A percentile compares a stretch with the other conserved stretches of the same genome.
These are phyloP conservation scores for Augiades crinisus DNA, from an alignment of 2,888 invertebrate genomes.

Conservation along the genomic window DNA sequence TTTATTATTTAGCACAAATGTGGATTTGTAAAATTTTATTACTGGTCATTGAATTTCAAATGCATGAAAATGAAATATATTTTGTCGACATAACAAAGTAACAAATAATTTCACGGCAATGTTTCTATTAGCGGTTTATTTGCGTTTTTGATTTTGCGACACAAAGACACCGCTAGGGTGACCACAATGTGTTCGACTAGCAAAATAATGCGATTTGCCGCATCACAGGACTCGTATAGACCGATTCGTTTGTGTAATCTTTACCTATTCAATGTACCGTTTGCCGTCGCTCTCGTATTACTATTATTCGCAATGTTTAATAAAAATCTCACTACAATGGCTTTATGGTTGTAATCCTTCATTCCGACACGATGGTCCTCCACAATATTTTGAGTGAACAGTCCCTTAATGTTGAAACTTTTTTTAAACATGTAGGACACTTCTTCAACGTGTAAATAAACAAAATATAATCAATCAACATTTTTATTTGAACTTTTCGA, in stretches of 20 bases:
- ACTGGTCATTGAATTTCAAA: no score
- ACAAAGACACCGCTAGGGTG: slow-evolving; percentile 24
- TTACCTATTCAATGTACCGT: slow-evolving; percentile 7
- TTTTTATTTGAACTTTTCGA: slow-evolving; percentile 30
- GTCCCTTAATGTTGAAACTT: slow-evolving; percentile 5
- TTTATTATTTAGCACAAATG: no score
- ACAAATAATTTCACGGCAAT: no score
- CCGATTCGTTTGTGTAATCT: slow-evolving; percentile 18
- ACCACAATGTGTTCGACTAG: slow-evolving; percentile 44
- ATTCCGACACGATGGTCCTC: slow-evolving; percentile 1
- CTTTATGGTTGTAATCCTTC: slow-evolving; percentile 2
- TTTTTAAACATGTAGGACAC: slow-evolving; percentile 17
- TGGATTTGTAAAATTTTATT: no score
- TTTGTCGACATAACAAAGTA: no score
- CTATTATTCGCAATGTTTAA: slow-evolving; percentile 28
- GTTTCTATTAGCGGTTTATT: slow-evolving; percentile 15
- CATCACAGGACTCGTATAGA: slow-evolving; percentile 12
- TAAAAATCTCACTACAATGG: slow-evolving; percentile 23
- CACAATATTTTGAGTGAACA: slow-evolving; percentile 9
- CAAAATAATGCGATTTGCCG: slow-evolving; percentile 54
- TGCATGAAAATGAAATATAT: no score
- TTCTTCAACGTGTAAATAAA: slow-evolving; percentile 29
- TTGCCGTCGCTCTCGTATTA: slow-evolving; percentile 17
- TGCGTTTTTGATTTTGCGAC: slow-evolving; percentile 1
- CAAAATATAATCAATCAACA: slow-evolving; percentile 28